These are phyloP conservation scores for Macquaria ambigua DNA, from an alignment of 2,113 vertebrate genomes.

Conservation along the genomic window DNA sequence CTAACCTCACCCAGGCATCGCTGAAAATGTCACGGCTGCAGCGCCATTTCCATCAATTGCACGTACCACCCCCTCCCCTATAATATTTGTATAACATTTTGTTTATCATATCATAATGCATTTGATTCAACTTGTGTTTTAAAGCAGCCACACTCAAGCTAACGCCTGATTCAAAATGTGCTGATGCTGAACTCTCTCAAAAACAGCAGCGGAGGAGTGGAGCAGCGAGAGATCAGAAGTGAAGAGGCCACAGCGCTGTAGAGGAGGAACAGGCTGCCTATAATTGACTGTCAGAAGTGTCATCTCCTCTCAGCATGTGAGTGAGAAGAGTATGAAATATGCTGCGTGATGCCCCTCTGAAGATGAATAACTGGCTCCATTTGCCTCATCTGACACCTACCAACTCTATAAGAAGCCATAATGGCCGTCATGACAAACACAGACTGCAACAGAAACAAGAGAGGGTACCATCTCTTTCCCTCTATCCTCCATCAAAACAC, in stretches of 20 bases:
- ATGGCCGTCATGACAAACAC: neutral
- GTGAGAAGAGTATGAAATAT: slow-evolving; percentile 54
- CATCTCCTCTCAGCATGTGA: slow-evolving; percentile 61
- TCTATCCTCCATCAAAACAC: neutral
- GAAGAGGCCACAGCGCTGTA: slow-evolving; percentile 42
- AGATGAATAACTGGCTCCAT: slow-evolving; percentile 46
- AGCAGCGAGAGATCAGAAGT: slow-evolving; percentile 40
- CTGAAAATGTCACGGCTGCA: slow-evolving; percentile 2
- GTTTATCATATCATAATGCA: neutral
- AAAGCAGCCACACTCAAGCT: neutral
- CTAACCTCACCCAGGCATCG: neutral
- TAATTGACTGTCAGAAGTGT: slow-evolving; percentile 71
- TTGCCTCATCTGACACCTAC: slow-evolving; percentile 44
- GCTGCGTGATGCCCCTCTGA: slow-evolving; percentile 38
- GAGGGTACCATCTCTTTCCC: neutral
- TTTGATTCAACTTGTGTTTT: neutral
- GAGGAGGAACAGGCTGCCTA: slow-evolving; percentile 43
- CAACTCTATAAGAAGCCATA: slow-evolving; percentile 15
- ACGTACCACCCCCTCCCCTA: no score
- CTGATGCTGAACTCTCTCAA: slow-evolving; percentile 46
- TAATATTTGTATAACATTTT: no score
- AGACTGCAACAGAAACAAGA: neutral
- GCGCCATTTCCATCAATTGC: neutral
- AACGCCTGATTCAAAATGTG: slow-evolving; percentile 40
- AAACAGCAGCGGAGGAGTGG: slow-evolving; percentile 36